Conservation (phyloP, 2,888 invertebrate genomes). For the Dryocosmus kuriphilus region DNA sequence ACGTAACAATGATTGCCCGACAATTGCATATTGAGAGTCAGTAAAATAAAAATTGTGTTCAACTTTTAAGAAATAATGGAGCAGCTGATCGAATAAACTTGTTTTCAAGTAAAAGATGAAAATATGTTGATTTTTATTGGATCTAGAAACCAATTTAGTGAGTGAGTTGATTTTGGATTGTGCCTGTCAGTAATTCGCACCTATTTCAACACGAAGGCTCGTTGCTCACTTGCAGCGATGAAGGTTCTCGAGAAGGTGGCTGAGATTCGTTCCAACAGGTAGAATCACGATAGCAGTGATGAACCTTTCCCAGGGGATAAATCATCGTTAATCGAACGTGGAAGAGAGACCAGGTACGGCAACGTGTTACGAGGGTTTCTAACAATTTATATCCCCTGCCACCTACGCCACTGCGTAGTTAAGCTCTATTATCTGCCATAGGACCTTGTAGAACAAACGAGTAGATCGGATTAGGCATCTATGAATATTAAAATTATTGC, state of each 20-base stretch:
- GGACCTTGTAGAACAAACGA: conserved; percentile 55
- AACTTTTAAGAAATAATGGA: not conserved
- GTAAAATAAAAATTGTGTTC: too few species aligned
- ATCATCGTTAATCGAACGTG: conserved; percentile 68
- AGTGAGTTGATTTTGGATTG: conserved; percentile 7
- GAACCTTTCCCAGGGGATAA: conserved; percentile 59
- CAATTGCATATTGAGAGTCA: too few species aligned
- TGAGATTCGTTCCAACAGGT: conserved; percentile 63
- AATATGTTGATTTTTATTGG: not conserved
- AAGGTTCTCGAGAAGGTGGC: conserved; percentile 20
- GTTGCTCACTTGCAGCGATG: conserved; percentile 22
- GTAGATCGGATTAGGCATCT: conserved; percentile 25
- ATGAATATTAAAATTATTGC: conserved; percentile 31
- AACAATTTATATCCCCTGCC: conserved; percentile 56
- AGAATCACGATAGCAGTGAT: conserved; percentile 57
- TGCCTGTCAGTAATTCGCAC: conserved; percentile 18
- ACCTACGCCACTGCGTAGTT: conserved; percentile 51
- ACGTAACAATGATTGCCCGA: too few species aligned
- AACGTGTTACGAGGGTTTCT: conserved; percentile 57
- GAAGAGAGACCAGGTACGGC: conserved; percentile 63
- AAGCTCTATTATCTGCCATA: conserved; percentile 59
- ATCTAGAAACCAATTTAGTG: not conserved
- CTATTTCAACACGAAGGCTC: conserved; percentile 31
- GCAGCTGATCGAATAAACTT: not conserved
- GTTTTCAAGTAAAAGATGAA: not conserved